These are phyloP conservation scores for Epizoanthus illoricatus DNA, from an alignment of 92 coral and sea anemone species.

Conservation along the genomic window DNA sequence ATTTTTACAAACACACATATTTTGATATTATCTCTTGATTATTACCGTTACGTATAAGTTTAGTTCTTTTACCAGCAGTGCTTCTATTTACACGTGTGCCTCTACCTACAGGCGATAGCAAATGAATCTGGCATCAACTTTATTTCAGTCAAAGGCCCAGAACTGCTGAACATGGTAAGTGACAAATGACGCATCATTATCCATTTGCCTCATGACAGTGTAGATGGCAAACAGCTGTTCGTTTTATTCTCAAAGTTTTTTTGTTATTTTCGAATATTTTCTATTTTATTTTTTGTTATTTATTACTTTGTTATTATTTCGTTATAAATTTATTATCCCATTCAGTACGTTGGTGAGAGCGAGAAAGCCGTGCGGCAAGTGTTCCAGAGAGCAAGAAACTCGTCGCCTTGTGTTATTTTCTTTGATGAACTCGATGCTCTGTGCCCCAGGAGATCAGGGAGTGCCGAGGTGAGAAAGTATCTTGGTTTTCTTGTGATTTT, in stretches of 20 bases:
- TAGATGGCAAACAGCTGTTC: not conserved
- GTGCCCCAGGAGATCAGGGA: slow-evolving; percentile 92
- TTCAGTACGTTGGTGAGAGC: slow-evolving; percentile 96
- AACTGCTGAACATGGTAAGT: slow-evolving; percentile 93
- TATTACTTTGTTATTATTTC: not conserved
- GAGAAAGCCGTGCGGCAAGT: slow-evolving; percentile 97
- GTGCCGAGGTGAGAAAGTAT: slow-evolving; percentile 70
- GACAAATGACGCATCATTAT: not conserved
- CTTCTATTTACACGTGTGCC: too few relatives aligned
- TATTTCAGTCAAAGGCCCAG: slow-evolving; percentile 99
- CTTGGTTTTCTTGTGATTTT: too few relatives aligned
- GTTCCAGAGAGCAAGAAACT: slow-evolving; percentile 94
- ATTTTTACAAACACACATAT: too few relatives aligned
- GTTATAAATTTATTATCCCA: not conserved
- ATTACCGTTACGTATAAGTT: too few relatives aligned
- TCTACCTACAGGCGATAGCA: slow-evolving; percentile 83
- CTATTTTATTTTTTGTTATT: not conserved
- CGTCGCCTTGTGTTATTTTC: slow-evolving; percentile 96
- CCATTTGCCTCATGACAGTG: too few relatives aligned
- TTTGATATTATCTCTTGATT: too few relatives aligned
- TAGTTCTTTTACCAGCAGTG: too few relatives aligned
- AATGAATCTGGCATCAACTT: slow-evolving; percentile 99
- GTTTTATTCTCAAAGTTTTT: not conserved
- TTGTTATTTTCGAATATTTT: not conserved
- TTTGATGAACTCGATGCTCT: slow-evolving; percentile 97